Conservation (phyloP, 2,888 invertebrate genomes). For the Trichogramma evanescens region DNA sequence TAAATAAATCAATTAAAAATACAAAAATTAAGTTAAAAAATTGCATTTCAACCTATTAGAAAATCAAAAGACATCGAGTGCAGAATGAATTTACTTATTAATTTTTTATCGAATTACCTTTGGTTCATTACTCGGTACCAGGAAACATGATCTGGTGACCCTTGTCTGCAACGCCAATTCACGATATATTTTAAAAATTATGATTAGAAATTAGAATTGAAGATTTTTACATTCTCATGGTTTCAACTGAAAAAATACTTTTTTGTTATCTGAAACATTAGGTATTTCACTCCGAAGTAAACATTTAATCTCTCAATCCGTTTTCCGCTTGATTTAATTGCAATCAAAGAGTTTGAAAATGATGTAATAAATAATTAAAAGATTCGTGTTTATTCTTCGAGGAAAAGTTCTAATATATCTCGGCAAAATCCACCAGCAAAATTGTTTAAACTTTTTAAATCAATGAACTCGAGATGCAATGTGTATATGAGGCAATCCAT, state of each 20-base stretch:
- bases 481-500: too few relatives aligned
- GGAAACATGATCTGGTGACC: conserved; percentile 13
- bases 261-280: too few relatives aligned
- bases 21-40: not conserved
- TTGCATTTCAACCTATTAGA: not conserved
- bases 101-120: conserved; percentile 9
- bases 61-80: not conserved
- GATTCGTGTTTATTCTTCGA: too few relatives aligned
- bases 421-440: too few relatives aligned
- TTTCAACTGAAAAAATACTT: too few relatives aligned
- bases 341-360: not conserved
- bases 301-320: not conserved
- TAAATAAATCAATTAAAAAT: not conserved
- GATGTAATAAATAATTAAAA: not conserved
- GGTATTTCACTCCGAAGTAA: not conserved
- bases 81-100: too few relatives aligned
- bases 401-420: too few relatives aligned
- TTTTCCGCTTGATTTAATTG: not conserved
- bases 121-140: conserved; percentile 18
- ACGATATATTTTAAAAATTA: conserved; percentile 12
- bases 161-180: conserved; percentile 16
- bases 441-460: too few relatives aligned
- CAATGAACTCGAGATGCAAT: too few relatives aligned
- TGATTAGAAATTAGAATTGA: too few relatives aligned
- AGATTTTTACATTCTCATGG: too few relatives aligned